Base-by-base conservation (phyloP, 2,797 vertebrate species). In the Sebastes paucispinis region DNA sequence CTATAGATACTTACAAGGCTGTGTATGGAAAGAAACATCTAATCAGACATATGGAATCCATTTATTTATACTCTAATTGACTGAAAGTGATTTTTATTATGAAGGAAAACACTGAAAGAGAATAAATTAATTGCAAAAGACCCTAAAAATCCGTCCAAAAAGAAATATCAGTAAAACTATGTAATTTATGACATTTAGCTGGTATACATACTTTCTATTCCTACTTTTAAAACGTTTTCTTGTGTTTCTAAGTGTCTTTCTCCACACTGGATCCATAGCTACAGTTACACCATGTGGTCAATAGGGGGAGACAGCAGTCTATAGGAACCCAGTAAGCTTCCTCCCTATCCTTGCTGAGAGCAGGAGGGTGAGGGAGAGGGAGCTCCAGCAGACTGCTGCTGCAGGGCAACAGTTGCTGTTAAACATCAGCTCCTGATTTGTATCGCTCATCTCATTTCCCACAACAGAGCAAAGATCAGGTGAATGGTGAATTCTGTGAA, bases 291-390 rank as follows among this genome's bases (percentile, higher is more conserved):
- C 1, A n/a, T 70, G 1, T 66, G 11, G 75, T 89, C 95, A 81
- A 94, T 82, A 95, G 96, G 93, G 92, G 95, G 96, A 87, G 95
- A 95, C 95, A 94, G 84, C 86, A 91, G 93, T 81, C 92, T 88
- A 39, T 39, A 93, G 86, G 72, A 93, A 94, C 88, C 68, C 59
- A 5, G 4, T 6, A 12, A 20, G 22, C 20, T 24, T 0, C 75
- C n/a, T 67, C 31, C 2, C 34, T 20, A n/a, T 6, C n/a, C 31
- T 36, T 2, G 5, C 73, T 77, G 63, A 57, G 58, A 50, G 77
- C 50, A 57, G 59, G 12, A 58, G 25, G 62, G 13, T 2, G 57
- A 67, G 39, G 63, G 25, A 31, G 69, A 63, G 66, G 66, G 62
- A 36, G 84, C 60, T 77, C 58, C n/a, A 39, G 63, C 34, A 65